phyloP scores from a whole-genome alignment of 2,888 invertebrate genomes.

The Trichogramma evanescens region DNA sequence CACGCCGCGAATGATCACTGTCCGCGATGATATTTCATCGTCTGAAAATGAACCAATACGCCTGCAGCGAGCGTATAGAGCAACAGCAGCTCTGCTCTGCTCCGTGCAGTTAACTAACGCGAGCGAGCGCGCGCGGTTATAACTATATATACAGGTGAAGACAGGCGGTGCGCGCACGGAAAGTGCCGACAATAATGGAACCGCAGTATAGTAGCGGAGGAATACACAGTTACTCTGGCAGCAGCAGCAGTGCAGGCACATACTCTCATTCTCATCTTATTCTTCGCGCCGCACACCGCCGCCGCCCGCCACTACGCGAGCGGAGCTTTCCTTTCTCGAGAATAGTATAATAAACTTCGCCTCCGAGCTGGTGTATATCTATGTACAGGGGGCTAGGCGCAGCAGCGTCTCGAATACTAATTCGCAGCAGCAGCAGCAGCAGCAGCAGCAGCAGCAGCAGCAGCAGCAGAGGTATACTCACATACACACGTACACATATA shows the following conservation, averaged over 20 bases:
- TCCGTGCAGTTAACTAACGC: background rate
- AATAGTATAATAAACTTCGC: no score
- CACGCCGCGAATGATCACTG: no score
- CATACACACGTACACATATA: no score
- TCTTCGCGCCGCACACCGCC: slow-evolving; percentile 7
- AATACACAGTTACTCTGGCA: no score
- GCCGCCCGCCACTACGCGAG: background rate
- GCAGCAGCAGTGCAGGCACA: no score
- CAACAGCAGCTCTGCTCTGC: background rate
- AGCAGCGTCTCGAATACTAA: slow-evolving; percentile 17
- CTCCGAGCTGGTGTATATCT: no score
- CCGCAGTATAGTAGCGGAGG: background rate
- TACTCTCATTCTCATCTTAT: slow-evolving; percentile 7
- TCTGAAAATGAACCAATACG: no score
- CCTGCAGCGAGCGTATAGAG: no score
- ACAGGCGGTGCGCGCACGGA: background rate
- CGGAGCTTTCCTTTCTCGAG: background rate
- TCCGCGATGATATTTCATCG: no score
- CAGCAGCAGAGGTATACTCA: no score
- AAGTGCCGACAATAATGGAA: slow-evolving; percentile 13
- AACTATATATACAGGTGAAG: slow-evolving; percentile 5
- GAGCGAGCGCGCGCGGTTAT: background rate
- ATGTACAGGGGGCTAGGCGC: background rate
- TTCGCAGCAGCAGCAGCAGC: slow-evolving; percentile 1
- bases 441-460: no score